These are phyloP conservation scores for Apamea sordens DNA, from an alignment of 2,888 invertebrate genomes.

Conservation along the genomic window DNA sequence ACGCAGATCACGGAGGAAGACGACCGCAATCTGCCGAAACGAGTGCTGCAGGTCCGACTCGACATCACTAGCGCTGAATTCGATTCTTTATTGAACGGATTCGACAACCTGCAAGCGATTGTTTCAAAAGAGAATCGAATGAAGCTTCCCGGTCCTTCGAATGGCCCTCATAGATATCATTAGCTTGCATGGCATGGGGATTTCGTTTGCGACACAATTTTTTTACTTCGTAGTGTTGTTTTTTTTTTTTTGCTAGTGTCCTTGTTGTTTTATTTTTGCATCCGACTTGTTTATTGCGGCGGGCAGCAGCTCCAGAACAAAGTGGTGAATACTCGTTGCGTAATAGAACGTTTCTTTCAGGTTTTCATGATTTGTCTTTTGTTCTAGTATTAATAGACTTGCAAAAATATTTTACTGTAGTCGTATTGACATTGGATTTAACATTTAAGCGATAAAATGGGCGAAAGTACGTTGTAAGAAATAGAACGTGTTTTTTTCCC, in stretches of 20 bases:
- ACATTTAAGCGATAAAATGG: constrained; percentile 4
- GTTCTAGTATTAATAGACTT: constrained; percentile 26
- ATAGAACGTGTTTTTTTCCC: background rate
- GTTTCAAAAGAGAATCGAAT: constrained; percentile 79
- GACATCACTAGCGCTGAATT: constrained; percentile 90
- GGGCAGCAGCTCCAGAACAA: constrained; percentile 72
- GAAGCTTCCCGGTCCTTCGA: constrained; percentile 69
- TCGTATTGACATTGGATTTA: constrained; percentile 19
- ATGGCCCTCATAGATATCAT: constrained; percentile 71
- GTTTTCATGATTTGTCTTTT: constrained; percentile 34
- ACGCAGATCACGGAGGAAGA: constrained; percentile 99
- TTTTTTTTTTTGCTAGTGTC: constrained; percentile 81
- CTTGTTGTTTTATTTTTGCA: constrained; percentile 78
- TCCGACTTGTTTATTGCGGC: constrained; percentile 75
- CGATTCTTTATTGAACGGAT: constrained; percentile 75
- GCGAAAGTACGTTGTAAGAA: constrained; percentile 3
- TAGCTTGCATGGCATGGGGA: constrained; percentile 87
- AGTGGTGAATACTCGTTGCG: constrained; percentile 63
- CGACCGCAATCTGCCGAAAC: constrained; percentile 97
- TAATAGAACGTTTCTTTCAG: constrained; percentile 59
- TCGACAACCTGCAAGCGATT: constrained; percentile 39
- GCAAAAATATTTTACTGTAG: constrained; percentile 8
- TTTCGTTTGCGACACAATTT: constrained; percentile 79
- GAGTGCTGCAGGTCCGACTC: constrained; percentile 95
- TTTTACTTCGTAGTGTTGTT: constrained; percentile 77